Evolutionary conservation across 2,888 invertebrate species (phyloP), one percentile per base, ranked within the genome.

Genomic region (Callyntrura sp.): DNA sequence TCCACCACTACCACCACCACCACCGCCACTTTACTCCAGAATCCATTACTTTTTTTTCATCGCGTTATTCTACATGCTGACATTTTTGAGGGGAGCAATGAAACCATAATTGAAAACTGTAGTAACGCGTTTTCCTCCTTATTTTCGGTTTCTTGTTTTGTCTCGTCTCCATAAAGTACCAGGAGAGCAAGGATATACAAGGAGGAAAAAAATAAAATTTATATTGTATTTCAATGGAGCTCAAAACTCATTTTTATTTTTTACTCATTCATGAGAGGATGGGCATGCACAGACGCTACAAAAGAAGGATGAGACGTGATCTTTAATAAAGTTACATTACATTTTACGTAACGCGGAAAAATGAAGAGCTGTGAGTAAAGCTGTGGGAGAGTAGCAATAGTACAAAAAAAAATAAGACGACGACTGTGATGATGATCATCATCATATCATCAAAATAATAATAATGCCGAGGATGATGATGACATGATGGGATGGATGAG

Each of bases 41-140:
- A 55, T 73, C 87, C 87, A 87, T 87, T 81, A 87, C 79, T 87
- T 87, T 85, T 79, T 87, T 87, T 81, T 87, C 87, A 81, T 79
- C 65, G 86, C 51, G 1, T 76, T 51, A 11, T 70, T 76, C 25
- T 25, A 86, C 78, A 86, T 79, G 65, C 86, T 86, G 86, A 86
- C 86, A 81, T 81, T 81, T 81, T 81, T 81, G 81, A 81, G 81
- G 85, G 68, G 81, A 81, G 81, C 81, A 81, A 87, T 87, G 81
- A 87, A 87, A 81, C 6, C 65, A 73, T 87, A 87, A 87, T 87
- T 87, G 87, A 87, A 87, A 87, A 87, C 87, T 57, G 81, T 81
- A 81, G 70, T 81, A 81, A 70, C 81, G 70, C 68, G 76, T 85
- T 85, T 85, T 85, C 78, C 9, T 79, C 55, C 28, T 35, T 55